Percentiles rank a stretch among this genome's conserved stretches.
Conservation (phyloP, 2,888 invertebrate genomes). For the Seira sanloemensis region DNA sequence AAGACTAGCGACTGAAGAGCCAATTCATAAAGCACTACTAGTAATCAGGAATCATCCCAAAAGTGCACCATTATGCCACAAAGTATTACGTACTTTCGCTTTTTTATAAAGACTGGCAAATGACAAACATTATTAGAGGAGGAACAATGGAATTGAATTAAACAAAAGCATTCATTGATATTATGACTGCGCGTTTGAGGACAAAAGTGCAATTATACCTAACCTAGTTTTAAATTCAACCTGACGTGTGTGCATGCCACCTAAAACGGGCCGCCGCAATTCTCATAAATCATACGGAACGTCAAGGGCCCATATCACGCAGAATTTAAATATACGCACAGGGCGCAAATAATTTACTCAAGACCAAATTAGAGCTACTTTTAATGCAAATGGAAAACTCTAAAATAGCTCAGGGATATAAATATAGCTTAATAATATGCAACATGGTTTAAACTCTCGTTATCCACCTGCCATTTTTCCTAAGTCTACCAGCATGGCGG, state of each 20-base stretch:
- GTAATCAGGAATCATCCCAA: neutral
- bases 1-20: too few relatives aligned
- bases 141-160: constrained; percentile 29
- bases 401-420: too few relatives aligned
- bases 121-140: neutral
- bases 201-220: constrained; percentile 57
- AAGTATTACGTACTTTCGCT: constrained; percentile 34
- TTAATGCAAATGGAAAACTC: too few relatives aligned
- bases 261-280: neutral
- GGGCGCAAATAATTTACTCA: too few relatives aligned
- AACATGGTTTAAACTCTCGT: too few relatives aligned
- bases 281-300: neutral
- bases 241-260: neutral
- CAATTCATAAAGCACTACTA: too few relatives aligned
- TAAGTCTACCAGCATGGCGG: too few relatives aligned
- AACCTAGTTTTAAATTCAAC: constrained; percentile 43
- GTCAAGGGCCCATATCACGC: neutral
- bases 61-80: neutral
- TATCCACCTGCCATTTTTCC: too few relatives aligned
- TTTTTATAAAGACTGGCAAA: neutral
- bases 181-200: constrained; percentile 32
- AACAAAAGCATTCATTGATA: constrained; percentile 40
- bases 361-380: too few relatives aligned
- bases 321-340: too few relatives aligned
- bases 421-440: too few relatives aligned